These are phyloP conservation scores for Cettia cetti DNA, from an alignment of 2,113 vertebrate genomes.

Conservation along the genomic window DNA sequence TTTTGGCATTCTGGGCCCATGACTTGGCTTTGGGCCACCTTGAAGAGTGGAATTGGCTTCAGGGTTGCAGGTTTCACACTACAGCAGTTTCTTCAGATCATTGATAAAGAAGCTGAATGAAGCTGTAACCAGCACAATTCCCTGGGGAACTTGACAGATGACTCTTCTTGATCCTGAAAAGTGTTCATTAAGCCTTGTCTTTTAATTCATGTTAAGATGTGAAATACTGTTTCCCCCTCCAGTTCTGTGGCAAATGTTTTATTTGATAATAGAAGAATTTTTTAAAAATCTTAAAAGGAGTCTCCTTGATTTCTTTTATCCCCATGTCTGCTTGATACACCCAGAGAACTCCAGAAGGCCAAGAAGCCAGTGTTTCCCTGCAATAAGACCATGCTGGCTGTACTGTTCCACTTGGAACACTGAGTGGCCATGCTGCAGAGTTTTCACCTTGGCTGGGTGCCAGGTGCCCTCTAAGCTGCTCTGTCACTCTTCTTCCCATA, in stretches of 20 bases:
- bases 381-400: neutral
- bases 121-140: neutral
- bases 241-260: neutral
- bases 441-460: neutral
- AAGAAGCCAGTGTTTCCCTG: neutral
- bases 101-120: neutral
- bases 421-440: rapidly evolving
- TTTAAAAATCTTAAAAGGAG: neutral
- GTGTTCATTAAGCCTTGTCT: neutral
- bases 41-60: neutral
- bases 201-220: neutral
- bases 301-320: neutral
- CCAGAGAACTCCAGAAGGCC: neutral
- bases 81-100: neutral
- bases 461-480: neutral
- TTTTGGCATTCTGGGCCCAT: neutral
- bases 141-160: neutral
- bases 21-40: neutral
- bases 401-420: neutral
- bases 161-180: neutral
- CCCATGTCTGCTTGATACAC: neutral
- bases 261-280: neutral
- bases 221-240: neutral
- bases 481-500: neutral
- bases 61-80: neutral